Base-by-base conservation (phyloP, 2,113 vertebrate genomes). In the Hippocampus guttulatus region DNA sequence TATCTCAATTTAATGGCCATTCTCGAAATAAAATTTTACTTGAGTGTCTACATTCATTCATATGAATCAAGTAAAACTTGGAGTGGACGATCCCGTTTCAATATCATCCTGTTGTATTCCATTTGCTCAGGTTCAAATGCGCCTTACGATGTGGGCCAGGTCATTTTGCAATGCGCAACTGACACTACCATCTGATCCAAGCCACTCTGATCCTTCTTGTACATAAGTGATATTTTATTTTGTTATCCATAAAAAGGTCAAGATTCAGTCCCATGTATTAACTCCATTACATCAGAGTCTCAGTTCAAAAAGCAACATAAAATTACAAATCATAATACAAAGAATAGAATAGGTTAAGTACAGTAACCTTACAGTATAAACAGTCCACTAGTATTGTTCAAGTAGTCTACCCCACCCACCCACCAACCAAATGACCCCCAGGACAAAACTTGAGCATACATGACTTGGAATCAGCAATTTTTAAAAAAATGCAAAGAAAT, bases 251-350 rank as follows among this genome's bases (percentile, higher is more conserved):
- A 91, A 91, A 91, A 90, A 91, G 87, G 88, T 90, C 87, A 90
- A 89, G 86, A 87, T 89, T 91, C 85, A 88, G 85, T 89, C 82
- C 81, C 83, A 88, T 89, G 82, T 90, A 87, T 90, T 85, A 81
- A 87, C 84, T 75, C 87, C 85, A 90, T 87, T 90, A 90, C 88
- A 91, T 90, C 81, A 81, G 89, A 77, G 85, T 90, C 80, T 90
- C 83, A 84, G 83, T 90, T 90, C 85, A 89, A 91, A 90, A 86
- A 86, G 81, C 86, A 90, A 90, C 86, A 87, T 88, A 85, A 88
- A 89, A 88, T 90, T 90, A 91, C 84, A 91, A 91, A 90, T 91
- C 78, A 91, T 88, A 89, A 88, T 88, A 91, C 87, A 90, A 90
- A 89, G 82, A 87, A 89, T 84, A 85, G 82, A 90, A 90, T 88